Evolutionary conservation across 2,888 invertebrate genomes (phyloP).

Genomic region (Microplitis deprimator): DNA sequence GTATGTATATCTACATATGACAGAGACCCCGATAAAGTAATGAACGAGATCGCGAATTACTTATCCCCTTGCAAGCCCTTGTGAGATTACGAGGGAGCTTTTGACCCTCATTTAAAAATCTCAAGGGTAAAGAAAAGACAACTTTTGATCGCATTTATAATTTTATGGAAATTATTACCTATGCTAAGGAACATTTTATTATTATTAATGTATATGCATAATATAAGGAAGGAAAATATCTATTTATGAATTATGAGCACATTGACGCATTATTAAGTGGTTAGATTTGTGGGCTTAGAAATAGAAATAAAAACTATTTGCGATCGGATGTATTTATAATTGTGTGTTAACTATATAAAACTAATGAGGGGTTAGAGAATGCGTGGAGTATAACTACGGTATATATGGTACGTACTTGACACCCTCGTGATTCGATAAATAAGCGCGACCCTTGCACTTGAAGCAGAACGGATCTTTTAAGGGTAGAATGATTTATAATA

Average conservation of each 20-base stretch:
- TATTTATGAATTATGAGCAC: too few species aligned
- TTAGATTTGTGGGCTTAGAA: too few species aligned
- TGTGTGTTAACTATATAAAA: not conserved
- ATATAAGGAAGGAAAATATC: too few species aligned
- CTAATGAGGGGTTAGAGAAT: not conserved
- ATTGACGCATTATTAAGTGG: too few species aligned
- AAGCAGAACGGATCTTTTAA: not conserved
- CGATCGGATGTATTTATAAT: not conserved
- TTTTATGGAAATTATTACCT: not conserved
- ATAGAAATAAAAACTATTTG: not conserved
- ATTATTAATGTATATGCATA: too few species aligned
- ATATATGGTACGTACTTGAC: not conserved
- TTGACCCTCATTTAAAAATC: not conserved
- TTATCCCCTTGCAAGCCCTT: slow-evolving; percentile 2
- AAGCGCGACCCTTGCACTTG: not conserved
- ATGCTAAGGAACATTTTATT: not conserved
- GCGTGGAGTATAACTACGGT: too few species aligned
- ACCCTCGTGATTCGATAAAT: not conserved
- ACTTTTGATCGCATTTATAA: not conserved
- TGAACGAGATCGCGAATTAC: slow-evolving; percentile 22
- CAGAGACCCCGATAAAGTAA: not conserved
- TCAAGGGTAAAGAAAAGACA: not conserved
- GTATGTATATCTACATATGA: too few species aligned
- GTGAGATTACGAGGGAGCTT: slow-evolving; percentile 11
- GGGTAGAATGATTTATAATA: not conserved